Evolutionary conservation across 35 echinoderm and acorn worm species (phyloP).

Genomic region (Apostichopus californicus): DNA sequence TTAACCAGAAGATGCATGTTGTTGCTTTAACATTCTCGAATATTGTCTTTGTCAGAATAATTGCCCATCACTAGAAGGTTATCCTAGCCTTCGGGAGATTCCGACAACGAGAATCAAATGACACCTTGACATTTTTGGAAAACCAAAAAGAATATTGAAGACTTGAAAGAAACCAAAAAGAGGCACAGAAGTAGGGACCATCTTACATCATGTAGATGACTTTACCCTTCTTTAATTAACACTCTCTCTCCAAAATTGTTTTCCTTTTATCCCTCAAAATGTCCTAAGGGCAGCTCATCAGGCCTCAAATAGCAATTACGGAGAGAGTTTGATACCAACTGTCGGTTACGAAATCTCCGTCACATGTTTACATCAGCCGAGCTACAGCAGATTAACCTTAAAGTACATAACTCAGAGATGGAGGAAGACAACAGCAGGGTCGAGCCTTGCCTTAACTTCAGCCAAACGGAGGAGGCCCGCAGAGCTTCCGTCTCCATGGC

Average conservation of each 20-base stretch:
- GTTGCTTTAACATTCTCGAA: background rate
- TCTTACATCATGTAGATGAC: background rate
- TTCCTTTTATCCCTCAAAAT: background rate
- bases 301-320: slow-evolving; percentile 12
- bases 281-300: background rate
- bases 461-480: too few relatives aligned
- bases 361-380: too few relatives aligned
- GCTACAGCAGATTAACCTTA: too few relatives aligned
- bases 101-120: background rate
- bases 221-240: background rate
- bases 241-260: background rate
- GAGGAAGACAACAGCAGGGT: too few relatives aligned
- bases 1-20: background rate
- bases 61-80: background rate
- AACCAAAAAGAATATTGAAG: background rate
- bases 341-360: background rate
- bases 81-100: background rate
- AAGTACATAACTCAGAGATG: too few relatives aligned
- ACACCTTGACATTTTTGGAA: background rate
- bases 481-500: too few relatives aligned
- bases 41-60: background rate
- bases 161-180: background rate
- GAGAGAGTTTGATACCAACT: background rate
- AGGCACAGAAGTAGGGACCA: background rate
- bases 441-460: too few relatives aligned